These are phyloP conservation scores for Megalopta genalis DNA, from an alignment of 1,140 invertebrate species.

Conservation along the genomic window DNA sequence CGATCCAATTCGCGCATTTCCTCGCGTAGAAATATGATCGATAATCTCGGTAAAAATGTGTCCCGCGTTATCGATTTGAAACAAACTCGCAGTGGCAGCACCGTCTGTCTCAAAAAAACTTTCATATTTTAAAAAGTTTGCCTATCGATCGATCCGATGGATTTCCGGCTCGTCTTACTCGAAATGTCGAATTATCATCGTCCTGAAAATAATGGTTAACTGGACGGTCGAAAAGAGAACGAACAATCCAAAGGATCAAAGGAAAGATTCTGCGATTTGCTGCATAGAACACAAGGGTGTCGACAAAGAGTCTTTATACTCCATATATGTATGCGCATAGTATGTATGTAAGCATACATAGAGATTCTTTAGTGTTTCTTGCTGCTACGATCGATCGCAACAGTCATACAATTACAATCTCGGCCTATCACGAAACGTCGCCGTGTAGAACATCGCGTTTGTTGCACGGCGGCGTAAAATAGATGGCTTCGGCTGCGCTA, in stretches of 20 bases:
- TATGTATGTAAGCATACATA: not conserved
- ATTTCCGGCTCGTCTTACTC: slow-evolving; percentile 26
- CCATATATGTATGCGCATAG: slow-evolving; percentile 38
- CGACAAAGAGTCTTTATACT: slow-evolving; percentile 30
- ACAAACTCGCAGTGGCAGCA: slow-evolving; percentile 19
- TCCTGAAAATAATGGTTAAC: not conserved
- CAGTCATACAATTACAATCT: slow-evolving; percentile 56
- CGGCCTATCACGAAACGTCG: slow-evolving; percentile 37
- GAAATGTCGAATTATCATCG: not conserved
- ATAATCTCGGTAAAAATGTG: not conserved
- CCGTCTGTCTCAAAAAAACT: slow-evolving; percentile 21
- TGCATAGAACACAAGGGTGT: slow-evolving; percentile 17
- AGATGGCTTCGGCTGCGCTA: not conserved
- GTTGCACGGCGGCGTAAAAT: slow-evolving; percentile 23
- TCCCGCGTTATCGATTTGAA: slow-evolving; percentile 45
- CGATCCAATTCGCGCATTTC: not conserved
- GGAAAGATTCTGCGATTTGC: not conserved
- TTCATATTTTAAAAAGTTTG: slow-evolving; percentile 48
- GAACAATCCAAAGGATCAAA: not conserved
- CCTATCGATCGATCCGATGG: slow-evolving; percentile 43
- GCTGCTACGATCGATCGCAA: slow-evolving; percentile 46
- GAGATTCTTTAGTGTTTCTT: slow-evolving; percentile 40
- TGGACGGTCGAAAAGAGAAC: not conserved
- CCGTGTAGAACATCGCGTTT: slow-evolving; percentile 38
- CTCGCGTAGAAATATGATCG: not conserved